Conservation (phyloP, 2,797 vertebrate genomes). For the Ctenochaetus hawaiiensis region DNA sequence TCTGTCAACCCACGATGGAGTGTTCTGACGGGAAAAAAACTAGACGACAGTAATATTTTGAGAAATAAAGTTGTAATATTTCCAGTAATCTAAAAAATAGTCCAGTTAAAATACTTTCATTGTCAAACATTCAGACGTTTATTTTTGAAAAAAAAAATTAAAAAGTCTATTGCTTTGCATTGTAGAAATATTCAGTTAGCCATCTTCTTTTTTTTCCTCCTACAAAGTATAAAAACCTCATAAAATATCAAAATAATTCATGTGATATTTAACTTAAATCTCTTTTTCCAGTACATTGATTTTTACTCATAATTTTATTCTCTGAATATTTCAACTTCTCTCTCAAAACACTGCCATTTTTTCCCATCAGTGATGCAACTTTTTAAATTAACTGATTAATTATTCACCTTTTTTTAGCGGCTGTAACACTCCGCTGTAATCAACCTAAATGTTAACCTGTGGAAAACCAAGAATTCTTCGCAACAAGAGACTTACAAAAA, state of each 20-base stretch:
- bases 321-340: background rate
- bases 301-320: background rate
- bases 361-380: background rate
- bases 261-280: background rate
- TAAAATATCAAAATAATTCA: background rate
- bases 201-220: background rate
- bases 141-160: background rate
- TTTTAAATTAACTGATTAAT: background rate
- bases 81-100: background rate
- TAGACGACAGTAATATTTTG: background rate
- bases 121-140: background rate
- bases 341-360: background rate
- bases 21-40: background rate
- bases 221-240: background rate
- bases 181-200: too few species aligned
- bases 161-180: too few species aligned
- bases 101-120: background rate
- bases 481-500: background rate
- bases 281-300: background rate
- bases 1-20: background rate
- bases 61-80: background rate
- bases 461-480: background rate
- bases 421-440: background rate
- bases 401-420: background rate
- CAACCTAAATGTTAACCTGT: background rate